phyloP scores from a whole-genome alignment of 2,113 vertebrate genomes.

The Petrocephalus microphthalmus region DNA sequence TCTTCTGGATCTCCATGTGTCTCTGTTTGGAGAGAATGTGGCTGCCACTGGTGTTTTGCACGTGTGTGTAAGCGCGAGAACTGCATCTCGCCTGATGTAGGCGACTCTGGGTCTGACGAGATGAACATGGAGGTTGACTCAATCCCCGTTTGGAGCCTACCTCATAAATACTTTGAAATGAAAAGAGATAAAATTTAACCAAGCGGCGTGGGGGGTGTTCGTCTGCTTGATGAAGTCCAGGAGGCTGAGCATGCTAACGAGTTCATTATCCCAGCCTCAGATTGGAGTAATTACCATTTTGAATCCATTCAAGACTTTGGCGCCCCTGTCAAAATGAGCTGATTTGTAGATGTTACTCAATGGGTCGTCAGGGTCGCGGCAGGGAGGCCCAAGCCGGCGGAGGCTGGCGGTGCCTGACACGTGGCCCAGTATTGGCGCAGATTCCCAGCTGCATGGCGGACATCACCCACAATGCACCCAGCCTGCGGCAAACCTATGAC shows the following conservation, averaged over 20 bases:
- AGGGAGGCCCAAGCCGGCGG: neutral
- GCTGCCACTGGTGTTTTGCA: neutral
- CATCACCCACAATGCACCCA: neutral
- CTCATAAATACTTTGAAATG: constrained; percentile 20
- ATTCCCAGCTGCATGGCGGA: neutral
- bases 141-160: neutral
- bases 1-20: neutral
- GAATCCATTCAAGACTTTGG: constrained; percentile 46
- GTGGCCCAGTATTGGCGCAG: neutral
- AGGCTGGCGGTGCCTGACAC: neutral
- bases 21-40: neutral
- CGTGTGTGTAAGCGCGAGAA: neutral
- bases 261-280: constrained; percentile 53
- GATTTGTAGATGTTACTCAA: constrained; percentile 50
- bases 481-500: neutral
- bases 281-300: constrained; percentile 61
- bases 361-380: constrained; percentile 23
- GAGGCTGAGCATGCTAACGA: constrained; percentile 57
- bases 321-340: constrained; percentile 50
- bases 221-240: constrained; percentile 51
- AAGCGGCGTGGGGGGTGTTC: constrained; percentile 20
- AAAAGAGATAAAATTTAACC: constrained; percentile 42
- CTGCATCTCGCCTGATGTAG: neutral
- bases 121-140: constrained; percentile 15
- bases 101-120: constrained; percentile 15